Evolutionary conservation across 2,888 invertebrate species (phyloP).

Genomic region (Drepana falcataria): DNA sequence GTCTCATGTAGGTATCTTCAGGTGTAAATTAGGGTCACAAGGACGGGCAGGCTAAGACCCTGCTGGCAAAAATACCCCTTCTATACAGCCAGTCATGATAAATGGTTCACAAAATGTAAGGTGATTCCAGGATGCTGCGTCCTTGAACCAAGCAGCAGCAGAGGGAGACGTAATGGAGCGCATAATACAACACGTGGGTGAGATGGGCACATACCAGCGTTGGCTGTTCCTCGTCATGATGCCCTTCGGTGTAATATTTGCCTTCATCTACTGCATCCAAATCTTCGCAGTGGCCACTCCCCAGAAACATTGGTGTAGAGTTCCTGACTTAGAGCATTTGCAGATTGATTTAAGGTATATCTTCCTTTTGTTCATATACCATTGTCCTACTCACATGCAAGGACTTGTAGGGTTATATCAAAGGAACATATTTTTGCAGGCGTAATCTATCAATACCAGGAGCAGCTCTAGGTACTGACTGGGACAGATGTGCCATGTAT

Average conservation of each 20-base stretch:
- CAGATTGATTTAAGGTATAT: conserved; percentile 32
- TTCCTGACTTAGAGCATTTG: conserved; percentile 40
- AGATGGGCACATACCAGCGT: conserved; percentile 28
- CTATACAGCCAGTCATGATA: too few relatives aligned
- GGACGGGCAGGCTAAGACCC: too few relatives aligned
- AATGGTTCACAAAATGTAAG: too few relatives aligned
- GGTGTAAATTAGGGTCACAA: too few relatives aligned
- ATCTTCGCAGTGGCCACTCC: conserved; percentile 49
- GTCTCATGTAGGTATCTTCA: too few relatives aligned
- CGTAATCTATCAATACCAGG: conserved; percentile 44
- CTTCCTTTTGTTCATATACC: neutral
- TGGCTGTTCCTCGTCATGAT: conserved; percentile 33
- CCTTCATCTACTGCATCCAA: conserved; percentile 41
- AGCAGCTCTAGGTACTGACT: conserved; percentile 23
- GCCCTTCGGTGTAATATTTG: conserved; percentile 36
- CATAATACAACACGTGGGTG: conserved; percentile 28
- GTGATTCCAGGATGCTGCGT: conserved; percentile 2
- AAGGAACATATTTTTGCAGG: conserved; percentile 19
- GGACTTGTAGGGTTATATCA: too few relatives aligned
- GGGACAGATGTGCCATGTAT: conserved; percentile 40
- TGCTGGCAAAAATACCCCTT: too few relatives aligned
- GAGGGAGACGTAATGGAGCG: conserved; percentile 24
- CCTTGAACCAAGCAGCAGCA: conserved; percentile 6
- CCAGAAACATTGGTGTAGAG: conserved; percentile 45
- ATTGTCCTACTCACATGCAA: too few relatives aligned